Evolutionary conservation across 1,140 invertebrate genomes (phyloP), one percentile per base, ranked within the genome.

Genomic region (Drosophila gunungcola): DNA sequence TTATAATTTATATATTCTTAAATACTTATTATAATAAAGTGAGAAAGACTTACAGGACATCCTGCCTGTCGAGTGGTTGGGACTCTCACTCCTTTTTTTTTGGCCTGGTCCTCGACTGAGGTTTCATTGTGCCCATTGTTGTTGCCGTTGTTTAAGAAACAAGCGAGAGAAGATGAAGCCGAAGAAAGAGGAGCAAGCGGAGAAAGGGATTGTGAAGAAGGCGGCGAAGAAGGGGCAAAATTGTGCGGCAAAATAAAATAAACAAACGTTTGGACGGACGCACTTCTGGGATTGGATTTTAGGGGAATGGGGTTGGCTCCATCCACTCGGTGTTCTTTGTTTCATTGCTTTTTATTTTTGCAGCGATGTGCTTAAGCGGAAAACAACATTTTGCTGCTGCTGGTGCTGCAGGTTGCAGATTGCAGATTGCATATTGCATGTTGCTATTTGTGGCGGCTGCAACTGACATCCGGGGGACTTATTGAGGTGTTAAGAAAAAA

Each of bases 291-390:
- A 72, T 72, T 72, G 72, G 62, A 57, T 57, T 29, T 54, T 25
- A n/a, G 25, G 46, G 36, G 46, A 16, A 25, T 39, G n/a, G 12
- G 29, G 42, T 52, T n/a, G 52, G 16, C 53, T 55, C 68, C 48
- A 46, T 48, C 69, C 56, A 54, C 49, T 42, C 51, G 34, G 13
- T 25, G 25, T 70, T 38, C 7, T 32, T 63, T 67, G 32, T 25
- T 61, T 39, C 34, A 2, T 32, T 57, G 16, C 3, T 56, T 36
- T 34, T 45, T 25, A 11, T 48, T 46, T 27, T 46, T 45, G 2
- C 13, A 68, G 78, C 83, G 83, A 88, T 88, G 82, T 82, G 82
- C 82, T 86, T 86, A 86, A 86, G 82, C 83, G 83, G 79, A 86
- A 86, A 86, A 88, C 63, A 82, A 79, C 78, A 63, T 76, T 86